Evolutionary conservation across 2,888 invertebrate genomes (phyloP), one percentile per base, ranked within the genome.

Genomic region (Thymelicus lineola): DNA sequence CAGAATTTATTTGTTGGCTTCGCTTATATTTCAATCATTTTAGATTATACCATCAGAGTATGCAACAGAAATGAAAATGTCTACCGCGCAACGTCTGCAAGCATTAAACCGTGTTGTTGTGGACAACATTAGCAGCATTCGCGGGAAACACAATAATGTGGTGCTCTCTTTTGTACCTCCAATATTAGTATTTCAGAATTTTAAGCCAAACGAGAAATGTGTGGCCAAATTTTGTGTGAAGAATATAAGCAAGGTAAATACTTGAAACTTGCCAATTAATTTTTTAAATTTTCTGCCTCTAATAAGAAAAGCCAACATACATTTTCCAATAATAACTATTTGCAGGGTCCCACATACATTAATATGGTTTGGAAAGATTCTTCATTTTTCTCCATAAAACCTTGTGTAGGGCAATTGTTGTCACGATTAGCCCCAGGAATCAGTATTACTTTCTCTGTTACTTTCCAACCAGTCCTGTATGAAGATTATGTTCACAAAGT

Each of bases 401-500:
- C 90, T 9, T 87, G 89, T 61, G 84, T 85, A 36, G 86, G 83
- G 10, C 84, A 91, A 63, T 83, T 93, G 28, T 82, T 91, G 48
- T 91, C 89, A 0, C 95, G 96, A 79, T 84, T 97, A 28, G 96
- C 96, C 6, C 96, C 97, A 15, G 97, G 97, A 55, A 95, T 97
- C 76, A 94, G 95, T 20, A 92, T 95, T 46, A 87, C 92, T 2
- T 95, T 96, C 76, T 91, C 91, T 7, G 84, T 97, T 7, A 95
- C 94, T 59, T 97, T 97, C 83, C 87, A 82, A 58, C 96, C 96
- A 0, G 89, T 93, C 10, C 93, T 93, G 68, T 83, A 84, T 50
- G 90, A 90, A 74, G 96, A 96, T 81, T 95, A 95, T 73, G 85
- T 85, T 28, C 94, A 95, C 74, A 83, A 85, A 77, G 86, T 95